These are phyloP conservation scores for Lytechinus variegatus DNA, from an alignment of 35 echinoderm and acorn worm species.

Conservation along the genomic window DNA sequence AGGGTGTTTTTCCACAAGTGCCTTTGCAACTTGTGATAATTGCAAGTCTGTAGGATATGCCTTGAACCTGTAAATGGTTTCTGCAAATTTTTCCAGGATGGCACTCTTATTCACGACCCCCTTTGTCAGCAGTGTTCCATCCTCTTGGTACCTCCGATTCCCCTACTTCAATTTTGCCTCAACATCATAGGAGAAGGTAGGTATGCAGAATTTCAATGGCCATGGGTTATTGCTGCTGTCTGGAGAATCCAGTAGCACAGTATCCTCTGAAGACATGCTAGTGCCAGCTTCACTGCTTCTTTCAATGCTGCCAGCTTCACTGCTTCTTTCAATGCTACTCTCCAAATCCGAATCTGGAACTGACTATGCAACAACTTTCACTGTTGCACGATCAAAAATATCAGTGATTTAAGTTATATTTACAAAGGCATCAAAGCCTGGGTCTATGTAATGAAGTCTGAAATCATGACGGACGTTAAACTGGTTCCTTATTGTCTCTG, in stretches of 20 bases:
- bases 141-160: constrained; percentile 30
- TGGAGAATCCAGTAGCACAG: constrained; percentile 33
- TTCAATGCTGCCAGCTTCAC: constrained; percentile 35
- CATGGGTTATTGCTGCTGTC: neutral
- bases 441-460: constrained; percentile 31
- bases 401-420: neutral
- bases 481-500: constrained; percentile 25
- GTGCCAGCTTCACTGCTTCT: too few relatives aligned
- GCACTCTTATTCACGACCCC: constrained; percentile 39
- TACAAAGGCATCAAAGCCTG: constrained; percentile 24
- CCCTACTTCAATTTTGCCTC: constrained; percentile 17
- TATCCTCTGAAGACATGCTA: constrained; percentile 32
- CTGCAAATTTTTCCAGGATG: constrained; percentile 34
- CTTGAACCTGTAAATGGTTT: constrained; percentile 17
- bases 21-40: neutral
- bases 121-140: constrained; percentile 43
- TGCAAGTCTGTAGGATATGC: constrained; percentile 41
- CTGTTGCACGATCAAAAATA: constrained; percentile 28
- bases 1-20: constrained; percentile 14
- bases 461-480: constrained; percentile 23
- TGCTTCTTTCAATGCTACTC: constrained; percentile 15
- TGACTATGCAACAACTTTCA: constrained; percentile 8
- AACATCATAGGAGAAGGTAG: constrained; percentile 41
- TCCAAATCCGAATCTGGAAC: constrained; percentile 35
- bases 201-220: constrained; percentile 32